phyloP scores from a whole-genome alignment of 2,113 vertebrate genomes.

The Lycaon pictus region DNA sequence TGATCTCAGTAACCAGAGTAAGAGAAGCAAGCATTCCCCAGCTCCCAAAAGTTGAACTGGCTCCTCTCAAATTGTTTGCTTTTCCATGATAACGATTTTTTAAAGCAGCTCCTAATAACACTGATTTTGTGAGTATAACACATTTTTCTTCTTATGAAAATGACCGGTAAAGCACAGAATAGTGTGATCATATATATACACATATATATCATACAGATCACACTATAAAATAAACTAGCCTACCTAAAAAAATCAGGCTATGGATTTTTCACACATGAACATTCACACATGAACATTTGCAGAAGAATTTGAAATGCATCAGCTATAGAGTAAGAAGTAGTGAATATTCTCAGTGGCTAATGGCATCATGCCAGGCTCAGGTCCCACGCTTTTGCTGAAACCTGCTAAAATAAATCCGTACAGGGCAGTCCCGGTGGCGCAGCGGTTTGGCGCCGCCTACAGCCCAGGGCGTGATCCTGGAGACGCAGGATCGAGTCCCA shows the following conservation, averaged over 20 bases:
- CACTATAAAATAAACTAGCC: not conserved
- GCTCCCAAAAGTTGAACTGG: not conserved
- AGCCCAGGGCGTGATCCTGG: too few relatives aligned
- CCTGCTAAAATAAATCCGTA: not conserved
- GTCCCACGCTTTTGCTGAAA: not conserved
- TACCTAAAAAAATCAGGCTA: not conserved
- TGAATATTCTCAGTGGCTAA: not conserved
- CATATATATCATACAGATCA: too few relatives aligned
- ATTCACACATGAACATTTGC: not conserved
- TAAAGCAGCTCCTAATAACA: not conserved
- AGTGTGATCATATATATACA: not conserved
- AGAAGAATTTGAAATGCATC: constrained; percentile 20
- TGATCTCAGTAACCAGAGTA: not conserved
- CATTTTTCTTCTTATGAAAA: constrained; percentile 58
- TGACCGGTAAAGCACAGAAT: not conserved
- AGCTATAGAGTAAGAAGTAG: not conserved
- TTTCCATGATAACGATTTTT: not conserved
- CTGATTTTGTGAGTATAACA: constrained; percentile 43
- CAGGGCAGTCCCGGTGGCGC: too few relatives aligned
- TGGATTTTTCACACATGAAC: too few relatives aligned
- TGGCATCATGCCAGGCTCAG: not conserved
- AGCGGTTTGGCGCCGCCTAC: too few relatives aligned
- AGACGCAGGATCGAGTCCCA: too few relatives aligned
- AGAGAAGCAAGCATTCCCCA: not conserved
- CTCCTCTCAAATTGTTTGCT: constrained; percentile 4